These are phyloP conservation scores for Anolis apletophallus DNA, from an alignment of 2,797 vertebrate species.

Conservation along the genomic window DNA sequence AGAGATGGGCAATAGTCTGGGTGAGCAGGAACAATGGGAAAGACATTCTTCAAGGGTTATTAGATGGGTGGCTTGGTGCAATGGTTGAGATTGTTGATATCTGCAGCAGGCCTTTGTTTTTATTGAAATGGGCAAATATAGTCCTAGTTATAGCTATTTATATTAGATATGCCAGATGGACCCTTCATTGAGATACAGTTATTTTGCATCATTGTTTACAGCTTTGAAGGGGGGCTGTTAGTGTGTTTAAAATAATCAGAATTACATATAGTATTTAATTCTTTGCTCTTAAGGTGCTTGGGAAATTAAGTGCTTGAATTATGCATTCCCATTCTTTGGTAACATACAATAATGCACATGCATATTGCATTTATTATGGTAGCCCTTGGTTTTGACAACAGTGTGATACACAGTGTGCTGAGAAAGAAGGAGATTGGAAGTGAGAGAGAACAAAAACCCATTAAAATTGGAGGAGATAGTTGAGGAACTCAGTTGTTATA, in stretches of 20 bases:
- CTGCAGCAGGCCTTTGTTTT: not conserved
- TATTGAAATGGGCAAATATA: not conserved
- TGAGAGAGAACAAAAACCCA: not conserved
- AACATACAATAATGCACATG: no score
- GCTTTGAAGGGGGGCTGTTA: not conserved
- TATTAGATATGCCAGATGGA: no score
- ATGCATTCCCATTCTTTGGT: no score
- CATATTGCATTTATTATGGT: not conserved
- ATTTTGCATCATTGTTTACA: not conserved
- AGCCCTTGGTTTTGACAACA: not conserved
- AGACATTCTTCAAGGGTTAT: not conserved
- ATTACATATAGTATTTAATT: not conserved
- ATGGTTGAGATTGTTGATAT: not conserved
- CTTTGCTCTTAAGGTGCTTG: no score
- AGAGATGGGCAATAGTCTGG: not conserved
- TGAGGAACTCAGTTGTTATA: not conserved
- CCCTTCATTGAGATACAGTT: no score
- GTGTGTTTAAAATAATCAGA: no score
- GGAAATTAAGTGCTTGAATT: no score
- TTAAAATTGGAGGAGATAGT: not conserved
- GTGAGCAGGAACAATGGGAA: no score
- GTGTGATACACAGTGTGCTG: not conserved
- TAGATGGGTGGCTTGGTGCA: not conserved
- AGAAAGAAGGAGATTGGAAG: not conserved
- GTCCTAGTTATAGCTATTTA: not conserved